A percentile compares a stretch with the other conserved stretches of the same genome.
phyloP scores from a whole-genome alignment of 2,797 vertebrate species.

The Anguilla pacifica region DNA sequence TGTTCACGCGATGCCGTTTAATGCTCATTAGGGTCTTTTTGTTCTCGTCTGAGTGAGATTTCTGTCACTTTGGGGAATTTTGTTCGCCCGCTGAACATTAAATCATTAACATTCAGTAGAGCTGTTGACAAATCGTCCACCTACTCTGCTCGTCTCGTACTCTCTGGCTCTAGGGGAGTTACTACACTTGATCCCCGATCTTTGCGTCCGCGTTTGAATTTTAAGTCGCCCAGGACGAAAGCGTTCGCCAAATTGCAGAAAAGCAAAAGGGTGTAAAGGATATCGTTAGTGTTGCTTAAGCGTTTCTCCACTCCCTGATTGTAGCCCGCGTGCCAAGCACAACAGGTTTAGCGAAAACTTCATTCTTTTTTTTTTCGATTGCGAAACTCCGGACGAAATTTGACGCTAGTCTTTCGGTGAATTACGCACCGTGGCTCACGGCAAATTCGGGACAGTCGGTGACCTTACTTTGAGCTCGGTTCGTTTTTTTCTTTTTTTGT shows the following conservation, averaged over 20 bases:
- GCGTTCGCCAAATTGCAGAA: neutral
- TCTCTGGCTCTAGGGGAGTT: neutral
- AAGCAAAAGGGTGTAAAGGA: neutral
- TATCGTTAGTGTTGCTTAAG: slow-evolving; percentile 5
- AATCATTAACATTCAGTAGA: no score
- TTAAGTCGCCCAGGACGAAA: neutral
- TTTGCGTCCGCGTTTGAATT: neutral
- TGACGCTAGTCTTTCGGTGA: neutral
- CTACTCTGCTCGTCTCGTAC: neutral
- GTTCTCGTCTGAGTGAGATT: neutral
- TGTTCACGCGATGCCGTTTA: neutral
- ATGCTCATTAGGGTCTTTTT: neutral
- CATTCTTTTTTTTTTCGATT: slow-evolving; percentile 23
- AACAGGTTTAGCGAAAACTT: slow-evolving; percentile 35
- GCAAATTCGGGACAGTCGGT: neutral
- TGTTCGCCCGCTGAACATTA: neutral
- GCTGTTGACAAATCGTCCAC: no score
- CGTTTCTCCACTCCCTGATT: slow-evolving; percentile 17
- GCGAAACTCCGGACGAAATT: slow-evolving; percentile 15
- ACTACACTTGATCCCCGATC: neutral
- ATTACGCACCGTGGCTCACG: neutral
- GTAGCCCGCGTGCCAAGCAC: slow-evolving; percentile 38
- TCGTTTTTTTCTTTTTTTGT: neutral
- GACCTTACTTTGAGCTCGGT: neutral
- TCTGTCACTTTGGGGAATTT: neutral